Conservation (phyloP, 2,113 vertebrate genomes). For the Pterocles orientalis region DNA sequence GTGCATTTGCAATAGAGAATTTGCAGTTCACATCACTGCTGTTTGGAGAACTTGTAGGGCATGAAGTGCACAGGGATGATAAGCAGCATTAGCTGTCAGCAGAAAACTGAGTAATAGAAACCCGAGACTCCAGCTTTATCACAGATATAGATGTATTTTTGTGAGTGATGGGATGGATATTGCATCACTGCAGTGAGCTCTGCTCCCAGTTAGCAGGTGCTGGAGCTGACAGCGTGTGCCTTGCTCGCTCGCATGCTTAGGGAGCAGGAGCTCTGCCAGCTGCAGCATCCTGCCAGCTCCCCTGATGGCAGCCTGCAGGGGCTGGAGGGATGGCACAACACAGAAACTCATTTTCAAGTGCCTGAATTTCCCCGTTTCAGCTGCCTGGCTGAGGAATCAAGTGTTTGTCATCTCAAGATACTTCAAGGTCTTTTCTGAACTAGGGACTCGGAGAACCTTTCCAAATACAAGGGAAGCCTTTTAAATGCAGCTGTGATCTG, state of each 20-base stretch:
- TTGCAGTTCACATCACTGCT: not conserved
- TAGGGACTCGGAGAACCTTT: not conserved
- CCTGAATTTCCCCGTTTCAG: not conserved
- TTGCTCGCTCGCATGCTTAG: not conserved
- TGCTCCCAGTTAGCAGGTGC: constrained; percentile 21
- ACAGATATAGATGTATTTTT: not conserved
- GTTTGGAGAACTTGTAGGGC: not conserved
- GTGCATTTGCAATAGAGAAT: not conserved
- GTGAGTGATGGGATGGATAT: not conserved
- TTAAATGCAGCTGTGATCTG: not conserved
- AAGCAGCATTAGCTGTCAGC: not conserved
- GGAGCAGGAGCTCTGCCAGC: constrained; percentile 40
- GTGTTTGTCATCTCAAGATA: not conserved
- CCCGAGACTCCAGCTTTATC: not conserved
- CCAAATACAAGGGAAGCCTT: not conserved
- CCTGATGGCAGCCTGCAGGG: not conserved
- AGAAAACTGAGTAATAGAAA: not conserved
- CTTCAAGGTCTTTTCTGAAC: not conserved
- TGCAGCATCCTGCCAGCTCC: constrained; percentile 6
- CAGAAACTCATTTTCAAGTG: not conserved
- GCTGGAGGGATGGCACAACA: not conserved
- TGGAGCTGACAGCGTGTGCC: not conserved
- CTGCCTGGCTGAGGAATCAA: not conserved
- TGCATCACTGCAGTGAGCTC: not conserved
- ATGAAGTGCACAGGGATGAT: not conserved